A percentile compares a stretch with the other conserved stretches of the same genome.
These are phyloP conservation scores for Takifugu ocellatus DNA, from an alignment of 2,797 vertebrate species.

Conservation along the genomic window DNA sequence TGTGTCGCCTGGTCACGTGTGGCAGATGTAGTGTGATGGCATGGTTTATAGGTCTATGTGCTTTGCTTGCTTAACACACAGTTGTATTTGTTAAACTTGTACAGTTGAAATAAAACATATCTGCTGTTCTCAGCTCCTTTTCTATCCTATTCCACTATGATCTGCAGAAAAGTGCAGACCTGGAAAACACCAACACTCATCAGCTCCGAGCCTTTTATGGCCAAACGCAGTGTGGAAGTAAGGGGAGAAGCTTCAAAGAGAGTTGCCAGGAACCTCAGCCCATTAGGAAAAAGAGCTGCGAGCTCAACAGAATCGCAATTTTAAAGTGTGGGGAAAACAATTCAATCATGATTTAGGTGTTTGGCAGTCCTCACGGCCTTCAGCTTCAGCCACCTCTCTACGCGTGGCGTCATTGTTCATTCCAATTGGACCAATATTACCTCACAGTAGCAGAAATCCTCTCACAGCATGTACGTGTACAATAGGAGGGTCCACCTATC, in stretches of 20 bases:
- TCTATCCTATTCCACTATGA: constrained; percentile 23
- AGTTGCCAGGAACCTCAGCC: constrained; percentile 13
- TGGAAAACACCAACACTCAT: constrained; percentile 3
- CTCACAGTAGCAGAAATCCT: constrained; percentile 12
- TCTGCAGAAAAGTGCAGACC: constrained; percentile 3
- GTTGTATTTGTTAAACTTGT: constrained; percentile 59
- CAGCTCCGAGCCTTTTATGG: constrained; percentile 17
- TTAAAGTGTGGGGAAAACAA: constrained; percentile 8
- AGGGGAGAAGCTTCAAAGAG: constrained; percentile 43
- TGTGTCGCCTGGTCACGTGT: constrained; percentile 27
- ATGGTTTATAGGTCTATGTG: constrained; percentile 54
- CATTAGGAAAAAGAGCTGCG: constrained; percentile 4
- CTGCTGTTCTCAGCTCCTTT: constrained; percentile 44
- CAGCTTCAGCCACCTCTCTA: neutral
- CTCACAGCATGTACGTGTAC: constrained; percentile 17
- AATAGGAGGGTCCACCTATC: too few species aligned
- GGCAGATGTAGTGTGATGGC: constrained; percentile 52
- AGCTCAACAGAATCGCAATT: constrained; percentile 25
- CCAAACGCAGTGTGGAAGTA: constrained; percentile 23
- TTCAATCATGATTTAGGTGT: neutral
- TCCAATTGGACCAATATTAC: constrained; percentile 11
- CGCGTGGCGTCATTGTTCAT: constrained; percentile 3
- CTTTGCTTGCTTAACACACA: constrained; percentile 35
- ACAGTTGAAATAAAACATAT: constrained; percentile 69
- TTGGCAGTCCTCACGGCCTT: neutral